These are phyloP conservation scores for Liopterus haemorrhoidalis DNA, from an alignment of 2,888 invertebrate species.

Conservation along the genomic window DNA sequence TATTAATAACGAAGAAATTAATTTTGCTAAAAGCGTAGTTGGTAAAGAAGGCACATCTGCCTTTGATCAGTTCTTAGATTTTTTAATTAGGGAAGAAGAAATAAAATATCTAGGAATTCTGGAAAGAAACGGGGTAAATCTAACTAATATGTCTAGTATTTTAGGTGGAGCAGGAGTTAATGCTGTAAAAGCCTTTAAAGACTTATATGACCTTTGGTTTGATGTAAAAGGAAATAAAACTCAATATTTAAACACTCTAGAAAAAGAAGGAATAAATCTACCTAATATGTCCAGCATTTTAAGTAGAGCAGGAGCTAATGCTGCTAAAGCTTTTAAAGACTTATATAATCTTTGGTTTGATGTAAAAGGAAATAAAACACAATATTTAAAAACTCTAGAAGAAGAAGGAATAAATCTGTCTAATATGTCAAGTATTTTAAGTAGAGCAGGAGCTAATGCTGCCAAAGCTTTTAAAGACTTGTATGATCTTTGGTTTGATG, in stretches of 20 bases:
- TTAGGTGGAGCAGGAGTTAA: constrained; percentile 12
- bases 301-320: constrained; percentile 26
- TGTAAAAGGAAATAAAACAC: constrained; percentile 14
- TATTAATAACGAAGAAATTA: constrained; percentile 28
- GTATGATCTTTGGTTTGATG: constrained; percentile 25
- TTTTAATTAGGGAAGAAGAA: constrained; percentile 37
- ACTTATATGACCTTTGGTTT: constrained; percentile 23
- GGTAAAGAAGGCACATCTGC: constrained; percentile 37
- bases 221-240: constrained; percentile 24
- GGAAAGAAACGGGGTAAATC: constrained; percentile 20
- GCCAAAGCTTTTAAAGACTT: constrained; percentile 25
- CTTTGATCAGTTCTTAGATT: constrained; percentile 39
- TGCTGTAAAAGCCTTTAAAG: constrained; percentile 19
- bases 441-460: constrained; percentile 24
- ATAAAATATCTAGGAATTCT: constrained; percentile 31
- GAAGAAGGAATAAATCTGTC: constrained; percentile 19
- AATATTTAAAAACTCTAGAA: constrained; percentile 12
- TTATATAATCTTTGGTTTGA: constrained; percentile 13
- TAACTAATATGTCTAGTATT: constrained; percentile 18
- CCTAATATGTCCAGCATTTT: constrained; percentile 34
- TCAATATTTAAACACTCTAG: constrained; percentile 20
- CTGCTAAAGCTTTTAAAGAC: constrained; percentile 15
- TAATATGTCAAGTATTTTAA: constrained; percentile 24
- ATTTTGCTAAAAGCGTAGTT: constrained; percentile 38
- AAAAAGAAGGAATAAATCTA: constrained; percentile 14